Base-by-base conservation (phyloP, 2,797 vertebrate genomes). In the Amniataba percoides region DNA sequence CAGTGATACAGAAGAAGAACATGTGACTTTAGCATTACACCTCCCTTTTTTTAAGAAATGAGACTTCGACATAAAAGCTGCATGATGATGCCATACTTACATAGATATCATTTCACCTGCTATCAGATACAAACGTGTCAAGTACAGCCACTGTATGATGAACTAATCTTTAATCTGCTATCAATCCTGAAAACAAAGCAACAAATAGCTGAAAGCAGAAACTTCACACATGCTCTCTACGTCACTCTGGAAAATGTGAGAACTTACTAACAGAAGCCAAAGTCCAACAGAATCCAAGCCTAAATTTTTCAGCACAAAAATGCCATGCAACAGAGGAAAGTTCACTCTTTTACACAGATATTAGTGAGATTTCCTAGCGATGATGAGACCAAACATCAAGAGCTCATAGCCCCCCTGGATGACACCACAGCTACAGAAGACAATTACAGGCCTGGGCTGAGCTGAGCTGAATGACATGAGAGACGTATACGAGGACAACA, bases 161-260 rank as follows among this genome's bases (percentile, higher is more conserved):
- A 67, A 23, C 21, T 53, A 57, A 14, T 27, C 51, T 55, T 31
- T 25, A 21, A 5, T 19, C 16, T 27, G n/a, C n/a, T n/a, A n/a
- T 27, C 40, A 11, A 8, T 14, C 4, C 9, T 23, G n/a, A n/a
- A n/a, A n/a, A n/a, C n/a, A n/a, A n/a, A n/a, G n/a, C n/a, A n/a
- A n/a, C n/a, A n/a, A n/a, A n/a, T n/a, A n/a, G 72, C 71, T 52
- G 31, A 52, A 57, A 48, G 62, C 64, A 79, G 45, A 66, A 61
- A 21, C 58, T 62, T 82, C 56, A 48, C 66, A 51, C 25, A 25
- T n/a, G 9, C 36, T 57, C 31, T 64, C 39, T 2, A 13, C 31
- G 43, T 18, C 59, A 64, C 52, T 59, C 39, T 64, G 72, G 46
- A 39, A 77, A 67, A 63, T 9, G 59, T 34, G 48, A 46, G 36